These are phyloP conservation scores for Lordiphosa collinella DNA, from an alignment of 1,140 invertebrate genomes.

Conservation along the genomic window DNA sequence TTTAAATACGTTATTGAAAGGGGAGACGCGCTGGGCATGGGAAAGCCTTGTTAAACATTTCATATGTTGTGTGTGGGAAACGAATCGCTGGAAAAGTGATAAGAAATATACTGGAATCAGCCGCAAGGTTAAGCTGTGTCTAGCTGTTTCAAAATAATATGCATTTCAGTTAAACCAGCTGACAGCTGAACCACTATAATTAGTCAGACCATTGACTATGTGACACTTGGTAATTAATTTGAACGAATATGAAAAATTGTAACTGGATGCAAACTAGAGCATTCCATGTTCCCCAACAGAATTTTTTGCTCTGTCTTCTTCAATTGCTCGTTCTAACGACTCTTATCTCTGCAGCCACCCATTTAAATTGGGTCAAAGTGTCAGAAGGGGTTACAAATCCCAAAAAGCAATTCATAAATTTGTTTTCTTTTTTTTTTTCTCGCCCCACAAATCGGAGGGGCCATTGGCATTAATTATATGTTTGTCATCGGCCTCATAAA, in stretches of 20 bases:
- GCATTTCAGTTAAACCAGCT: constrained; percentile 18
- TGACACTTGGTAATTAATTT: neutral
- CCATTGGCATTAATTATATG: constrained; percentile 33
- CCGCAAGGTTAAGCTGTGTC: neutral
- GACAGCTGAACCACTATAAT: constrained; percentile 27
- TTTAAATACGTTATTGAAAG: constrained; percentile 23
- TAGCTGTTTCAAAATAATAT: neutral
- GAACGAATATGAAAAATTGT: neutral
- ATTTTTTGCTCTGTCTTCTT: neutral
- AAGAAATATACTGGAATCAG: too few species aligned
- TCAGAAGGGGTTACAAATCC: constrained; percentile 31
- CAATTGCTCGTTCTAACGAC: constrained; percentile 5
- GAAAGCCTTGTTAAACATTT: too few species aligned
- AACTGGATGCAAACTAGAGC: neutral
- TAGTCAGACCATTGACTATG: neutral
- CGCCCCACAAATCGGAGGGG: neutral
- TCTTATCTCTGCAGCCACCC: constrained; percentile 29
- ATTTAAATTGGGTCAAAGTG: constrained; percentile 44
- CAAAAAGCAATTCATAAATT: constrained; percentile 9
- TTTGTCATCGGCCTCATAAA: constrained; percentile 30
- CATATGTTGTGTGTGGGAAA: constrained; percentile 3
- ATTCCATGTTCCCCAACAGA: neutral
- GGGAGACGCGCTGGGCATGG: constrained; percentile 18
- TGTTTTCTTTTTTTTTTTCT: neutral
- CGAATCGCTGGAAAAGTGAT: constrained; percentile 1